phyloP scores from a whole-genome alignment of 2,888 invertebrate species.

The Phyto melanocephala region DNA sequence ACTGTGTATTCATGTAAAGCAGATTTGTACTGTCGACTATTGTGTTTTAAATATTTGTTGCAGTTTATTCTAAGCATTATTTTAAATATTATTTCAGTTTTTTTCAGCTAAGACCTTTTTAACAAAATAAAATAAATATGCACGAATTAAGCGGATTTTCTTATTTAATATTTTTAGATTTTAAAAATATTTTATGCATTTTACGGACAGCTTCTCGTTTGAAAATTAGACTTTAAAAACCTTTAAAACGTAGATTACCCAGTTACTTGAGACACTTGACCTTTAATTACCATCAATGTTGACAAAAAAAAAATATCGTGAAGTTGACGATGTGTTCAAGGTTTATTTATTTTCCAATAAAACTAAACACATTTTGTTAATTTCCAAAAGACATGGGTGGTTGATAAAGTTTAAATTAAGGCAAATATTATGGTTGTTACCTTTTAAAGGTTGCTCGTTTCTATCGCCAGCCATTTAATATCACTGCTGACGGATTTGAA shows the following conservation, averaged over 20 bases:
- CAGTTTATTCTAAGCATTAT: background rate
- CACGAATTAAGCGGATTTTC: background rate
- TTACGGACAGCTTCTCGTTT: too few relatives aligned
- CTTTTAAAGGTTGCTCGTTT: background rate
- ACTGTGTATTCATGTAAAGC: background rate
- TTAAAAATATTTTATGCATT: background rate
- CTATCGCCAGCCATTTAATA: background rate
- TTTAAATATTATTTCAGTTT: too few relatives aligned
- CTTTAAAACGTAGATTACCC: background rate
- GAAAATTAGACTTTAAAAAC: background rate
- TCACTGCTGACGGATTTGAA: background rate
- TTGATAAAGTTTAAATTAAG: slow-evolving; percentile 17
- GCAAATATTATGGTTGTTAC: background rate
- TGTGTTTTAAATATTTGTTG: background rate
- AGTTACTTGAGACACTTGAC: too few relatives aligned
- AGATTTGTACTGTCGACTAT: background rate
- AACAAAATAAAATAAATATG: background rate
- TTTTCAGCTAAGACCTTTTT: too few relatives aligned
- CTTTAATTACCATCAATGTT: background rate
- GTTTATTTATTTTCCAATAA: background rate
- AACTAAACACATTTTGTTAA: background rate
- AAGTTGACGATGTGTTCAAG: background rate
- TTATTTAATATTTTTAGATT: background rate
- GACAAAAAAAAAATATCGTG: background rate
- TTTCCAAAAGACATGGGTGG: background rate